Percentiles rank a stretch among this genome's conserved stretches.
Conservation (phyloP, 2,797 vertebrate species). For the Eupleurogrammus muticus region DNA sequence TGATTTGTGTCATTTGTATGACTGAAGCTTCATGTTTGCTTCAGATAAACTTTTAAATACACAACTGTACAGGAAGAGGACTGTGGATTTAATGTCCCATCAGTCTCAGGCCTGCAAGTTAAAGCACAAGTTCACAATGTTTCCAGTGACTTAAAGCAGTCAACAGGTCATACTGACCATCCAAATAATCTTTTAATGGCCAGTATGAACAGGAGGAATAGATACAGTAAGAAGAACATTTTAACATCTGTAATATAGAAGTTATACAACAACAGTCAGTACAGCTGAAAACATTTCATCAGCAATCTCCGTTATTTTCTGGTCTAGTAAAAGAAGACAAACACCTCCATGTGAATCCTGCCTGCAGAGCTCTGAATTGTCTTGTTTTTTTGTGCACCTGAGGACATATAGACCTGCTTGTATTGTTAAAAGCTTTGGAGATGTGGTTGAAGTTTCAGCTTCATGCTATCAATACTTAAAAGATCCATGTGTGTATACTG, state of each 20-base stretch:
- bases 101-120: no score
- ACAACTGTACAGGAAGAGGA: no score
- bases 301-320: no score
- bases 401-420: neutral
- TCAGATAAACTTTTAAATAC: no score
- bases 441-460: neutral
- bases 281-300: neutral
- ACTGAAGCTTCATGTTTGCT: neutral
- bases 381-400: neutral
- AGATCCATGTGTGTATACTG: neutral
- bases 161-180: no score
- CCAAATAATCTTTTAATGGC: no score
- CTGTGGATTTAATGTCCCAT: no score
- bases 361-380: conserved; percentile 2
- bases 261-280: neutral
- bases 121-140: no score
- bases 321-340: neutral
- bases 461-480: neutral
- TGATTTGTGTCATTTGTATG: no score
- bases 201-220: no score
- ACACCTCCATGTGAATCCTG: neutral
- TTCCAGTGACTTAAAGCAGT: no score
- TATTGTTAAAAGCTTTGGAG: neutral
- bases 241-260: neutral
- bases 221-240: no score